Conservation (phyloP, 2,113 vertebrate species). For the Thymallus thymallus region DNA sequence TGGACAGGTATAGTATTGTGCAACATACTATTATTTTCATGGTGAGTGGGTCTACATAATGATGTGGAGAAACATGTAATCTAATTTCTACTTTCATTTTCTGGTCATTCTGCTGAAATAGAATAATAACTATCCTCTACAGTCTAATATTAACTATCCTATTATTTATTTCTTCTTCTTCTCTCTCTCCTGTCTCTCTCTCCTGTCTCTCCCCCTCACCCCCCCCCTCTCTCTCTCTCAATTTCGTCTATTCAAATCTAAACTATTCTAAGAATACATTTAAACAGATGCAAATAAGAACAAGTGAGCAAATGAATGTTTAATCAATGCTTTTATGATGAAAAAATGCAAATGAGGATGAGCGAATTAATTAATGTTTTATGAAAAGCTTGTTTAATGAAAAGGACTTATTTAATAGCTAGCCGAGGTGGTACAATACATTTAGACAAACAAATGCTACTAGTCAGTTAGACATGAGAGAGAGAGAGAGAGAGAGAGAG, state of each 20-base stretch:
- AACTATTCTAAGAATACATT: constrained; percentile 45
- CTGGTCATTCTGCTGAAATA: constrained; percentile 47
- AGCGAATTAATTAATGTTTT: constrained; percentile 74
- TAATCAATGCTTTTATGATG: constrained; percentile 71
- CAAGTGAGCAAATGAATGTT: constrained; percentile 73
- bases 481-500: constrained; percentile 36
- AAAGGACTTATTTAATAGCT: constrained; percentile 71
- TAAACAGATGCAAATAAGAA: constrained; percentile 61
- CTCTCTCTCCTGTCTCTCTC: background rate
- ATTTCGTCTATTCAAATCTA: constrained; percentile 30
- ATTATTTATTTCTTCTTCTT: background rate
- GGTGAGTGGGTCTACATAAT: constrained; percentile 36
- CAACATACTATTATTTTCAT: constrained; percentile 39
- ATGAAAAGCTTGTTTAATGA: constrained; percentile 72
- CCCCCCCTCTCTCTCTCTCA: background rate
- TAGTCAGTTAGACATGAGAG: constrained; percentile 61
- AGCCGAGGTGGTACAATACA: constrained; percentile 46
- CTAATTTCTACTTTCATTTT: constrained; percentile 64
- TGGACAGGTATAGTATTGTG: constrained; percentile 26
- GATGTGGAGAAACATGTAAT: constrained; percentile 47
- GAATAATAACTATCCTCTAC: constrained; percentile 47
- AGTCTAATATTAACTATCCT: background rate
- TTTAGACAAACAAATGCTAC: constrained; percentile 53
- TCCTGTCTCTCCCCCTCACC: constrained; percentile 1
- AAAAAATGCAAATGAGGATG: constrained; percentile 71